Evolutionary conservation across 35 echinoderm and acorn worm species (phyloP), one percentile per base, ranked within the genome.

Genomic region (Patiria miniata): DNA sequence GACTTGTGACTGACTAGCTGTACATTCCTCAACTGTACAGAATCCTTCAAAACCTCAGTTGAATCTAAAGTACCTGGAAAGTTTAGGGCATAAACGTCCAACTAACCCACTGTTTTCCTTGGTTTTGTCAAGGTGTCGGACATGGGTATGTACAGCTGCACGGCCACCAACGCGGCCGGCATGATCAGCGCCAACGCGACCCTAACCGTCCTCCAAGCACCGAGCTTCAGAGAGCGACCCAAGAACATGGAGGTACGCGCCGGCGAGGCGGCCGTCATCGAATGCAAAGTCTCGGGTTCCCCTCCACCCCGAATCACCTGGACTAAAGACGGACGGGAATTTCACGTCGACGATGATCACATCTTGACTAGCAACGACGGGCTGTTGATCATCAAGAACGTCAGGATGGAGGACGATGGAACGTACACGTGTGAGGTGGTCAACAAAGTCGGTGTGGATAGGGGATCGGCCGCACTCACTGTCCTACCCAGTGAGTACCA

Each of bases 81-180:
- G n/a, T n/a, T n/a, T n/a, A n/a, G n/a, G n/a, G n/a, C n/a, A n/a
- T n/a, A n/a, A n/a, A n/a, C n/a, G n/a, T n/a, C n/a, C n/a, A n/a
- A n/a, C n/a, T n/a, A n/a, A n/a, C n/a, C n/a, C n/a, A n/a, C n/a
- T 47, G 42, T 47, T 47, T 4, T 12, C 4, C 12, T 47, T 47
- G 42, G 12, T 12, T 12, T 47, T n/a, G 79, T 92, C 1, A 77
- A 94, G 69, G 37, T 85, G 29, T 80, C 39, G 26, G 93, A 94
- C 82, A 94, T 91, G 83, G 96, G 96, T 5, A 80, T 95, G 22
- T 99, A 99, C 89, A 92, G 73, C 29, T 99, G 96, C 57, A 99
- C 85, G 10, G 96, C 95, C 61, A 84, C 39, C 19, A 99, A 99
- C n/a, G 79, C 59, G 22, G 96, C 96, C 16, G 96, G 96, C 12